phyloP scores from a whole-genome alignment of 2,797 vertebrate species.

The Cirrhinus mrigala region DNA sequence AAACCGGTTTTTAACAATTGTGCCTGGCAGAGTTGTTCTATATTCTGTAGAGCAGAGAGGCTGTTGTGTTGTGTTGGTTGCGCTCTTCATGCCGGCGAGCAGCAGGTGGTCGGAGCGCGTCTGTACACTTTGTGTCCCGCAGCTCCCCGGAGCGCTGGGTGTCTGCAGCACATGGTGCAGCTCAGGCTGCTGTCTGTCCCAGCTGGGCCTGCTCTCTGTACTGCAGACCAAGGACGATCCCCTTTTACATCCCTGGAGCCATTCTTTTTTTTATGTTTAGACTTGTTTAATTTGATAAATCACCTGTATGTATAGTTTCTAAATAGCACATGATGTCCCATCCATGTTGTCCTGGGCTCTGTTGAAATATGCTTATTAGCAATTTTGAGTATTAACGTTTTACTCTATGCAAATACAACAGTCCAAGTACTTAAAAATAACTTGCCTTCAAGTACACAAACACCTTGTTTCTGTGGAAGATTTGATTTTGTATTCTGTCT shows the following conservation, averaged over 20 bases:
- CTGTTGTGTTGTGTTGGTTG: conserved; percentile 3
- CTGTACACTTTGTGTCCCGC: too few species aligned
- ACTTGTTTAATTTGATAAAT: neutral
- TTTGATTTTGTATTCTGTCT: neutral
- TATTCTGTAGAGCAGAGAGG: neutral
- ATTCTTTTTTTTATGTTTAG: neutral
- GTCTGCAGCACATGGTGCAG: conserved; percentile 36
- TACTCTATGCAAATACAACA: neutral
- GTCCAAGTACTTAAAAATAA: neutral
- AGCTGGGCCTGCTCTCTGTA: conserved; percentile 65
- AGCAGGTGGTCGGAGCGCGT: neutral
- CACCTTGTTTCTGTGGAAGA: neutral
- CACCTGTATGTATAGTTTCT: neutral
- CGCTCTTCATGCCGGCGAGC: neutral
- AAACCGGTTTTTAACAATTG: neutral
- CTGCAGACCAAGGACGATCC: neutral
- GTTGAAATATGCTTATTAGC: neutral
- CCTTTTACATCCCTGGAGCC: neutral
- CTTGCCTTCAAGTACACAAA: neutral
- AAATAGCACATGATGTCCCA: neutral
- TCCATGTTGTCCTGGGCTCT: neutral
- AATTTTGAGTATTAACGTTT: neutral
- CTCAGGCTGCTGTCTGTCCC: conserved; percentile 71
- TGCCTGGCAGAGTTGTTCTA: neutral
- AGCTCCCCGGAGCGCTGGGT: neutral